phyloP scores from a whole-genome alignment of 1,140 invertebrate species.

The Portunus trituberculatus region DNA sequence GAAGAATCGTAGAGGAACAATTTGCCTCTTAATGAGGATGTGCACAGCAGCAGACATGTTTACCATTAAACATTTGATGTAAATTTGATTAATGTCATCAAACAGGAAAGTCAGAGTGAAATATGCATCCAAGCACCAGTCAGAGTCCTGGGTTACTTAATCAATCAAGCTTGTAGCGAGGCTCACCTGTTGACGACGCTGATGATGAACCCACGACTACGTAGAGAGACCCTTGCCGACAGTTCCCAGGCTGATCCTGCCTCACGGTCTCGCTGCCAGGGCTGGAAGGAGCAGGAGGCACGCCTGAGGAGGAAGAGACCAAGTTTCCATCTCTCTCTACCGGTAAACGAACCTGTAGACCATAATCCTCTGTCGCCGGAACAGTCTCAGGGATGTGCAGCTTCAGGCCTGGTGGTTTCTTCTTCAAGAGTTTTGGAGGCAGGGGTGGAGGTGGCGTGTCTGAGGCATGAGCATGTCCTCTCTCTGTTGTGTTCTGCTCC shows the following conservation, averaged over 20 bases:
- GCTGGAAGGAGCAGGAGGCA: neutral
- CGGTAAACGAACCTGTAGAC: constrained; percentile 50
- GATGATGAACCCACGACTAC: constrained; percentile 55
- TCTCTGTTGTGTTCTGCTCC: neutral
- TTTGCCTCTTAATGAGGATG: neutral
- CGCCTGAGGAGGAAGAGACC: neutral
- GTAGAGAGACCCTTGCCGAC: constrained; percentile 37
- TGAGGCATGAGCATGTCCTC: neutral
- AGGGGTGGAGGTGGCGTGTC: neutral
- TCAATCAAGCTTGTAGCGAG: neutral
- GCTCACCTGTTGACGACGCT: neutral
- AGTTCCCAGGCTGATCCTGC: neutral
- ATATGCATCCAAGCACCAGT: neutral
- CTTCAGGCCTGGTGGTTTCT: constrained; percentile 30
- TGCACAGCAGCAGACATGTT: neutral
- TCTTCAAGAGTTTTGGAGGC: constrained; percentile 13
- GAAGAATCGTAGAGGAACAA: neutral
- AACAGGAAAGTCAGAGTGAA: neutral
- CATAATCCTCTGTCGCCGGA: constrained; percentile 29
- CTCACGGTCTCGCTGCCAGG: neutral
- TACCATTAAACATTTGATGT: neutral
- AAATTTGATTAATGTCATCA: neutral
- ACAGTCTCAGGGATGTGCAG: constrained; percentile 32
- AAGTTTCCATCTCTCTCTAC: neutral
- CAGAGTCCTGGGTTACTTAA: neutral